These are phyloP conservation scores for Colletes latitarsis DNA, from an alignment of 1,140 invertebrate genomes.

Conservation along the genomic window DNA sequence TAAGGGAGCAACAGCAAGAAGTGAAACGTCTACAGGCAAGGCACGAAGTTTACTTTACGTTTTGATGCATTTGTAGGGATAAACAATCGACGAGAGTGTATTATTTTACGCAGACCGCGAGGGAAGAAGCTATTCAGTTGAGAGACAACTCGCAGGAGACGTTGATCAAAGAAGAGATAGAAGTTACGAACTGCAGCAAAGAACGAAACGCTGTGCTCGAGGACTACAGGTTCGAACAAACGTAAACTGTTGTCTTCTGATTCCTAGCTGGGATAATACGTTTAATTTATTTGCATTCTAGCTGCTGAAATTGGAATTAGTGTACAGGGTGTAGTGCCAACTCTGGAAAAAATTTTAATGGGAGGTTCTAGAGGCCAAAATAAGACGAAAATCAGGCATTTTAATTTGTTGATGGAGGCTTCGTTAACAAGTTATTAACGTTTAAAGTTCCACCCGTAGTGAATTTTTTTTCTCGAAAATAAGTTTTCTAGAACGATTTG, in stretches of 20 bases:
- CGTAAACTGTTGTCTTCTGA: too few species aligned
- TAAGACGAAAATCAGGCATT: too few species aligned
- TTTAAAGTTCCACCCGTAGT: too few species aligned
- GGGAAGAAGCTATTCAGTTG: constrained; percentile 86
- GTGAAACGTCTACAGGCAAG: constrained; percentile 83
- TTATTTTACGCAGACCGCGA: constrained; percentile 80
- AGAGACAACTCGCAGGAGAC: constrained; percentile 85
- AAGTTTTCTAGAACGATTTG: too few species aligned
- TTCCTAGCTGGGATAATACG: neutral
- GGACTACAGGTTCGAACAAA: constrained; percentile 75
- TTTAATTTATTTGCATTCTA: too few species aligned
- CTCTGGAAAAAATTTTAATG: too few species aligned
- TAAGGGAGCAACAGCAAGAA: constrained; percentile 86
- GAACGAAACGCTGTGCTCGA: constrained; percentile 84
- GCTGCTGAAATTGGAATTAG: too few species aligned
- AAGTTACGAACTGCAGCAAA: constrained; percentile 84
- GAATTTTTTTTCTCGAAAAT: too few species aligned
- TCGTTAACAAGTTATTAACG: too few species aligned
- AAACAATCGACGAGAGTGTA: neutral
- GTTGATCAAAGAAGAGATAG: constrained; percentile 85
- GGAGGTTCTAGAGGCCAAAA: too few species aligned
- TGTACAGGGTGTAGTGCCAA: too few species aligned
- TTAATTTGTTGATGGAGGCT: too few species aligned
- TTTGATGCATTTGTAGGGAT: neutral
- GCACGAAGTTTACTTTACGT: neutral